Evolutionary conservation across 2,113 vertebrate species (phyloP).

Genomic region (Bos indicus): DNA sequence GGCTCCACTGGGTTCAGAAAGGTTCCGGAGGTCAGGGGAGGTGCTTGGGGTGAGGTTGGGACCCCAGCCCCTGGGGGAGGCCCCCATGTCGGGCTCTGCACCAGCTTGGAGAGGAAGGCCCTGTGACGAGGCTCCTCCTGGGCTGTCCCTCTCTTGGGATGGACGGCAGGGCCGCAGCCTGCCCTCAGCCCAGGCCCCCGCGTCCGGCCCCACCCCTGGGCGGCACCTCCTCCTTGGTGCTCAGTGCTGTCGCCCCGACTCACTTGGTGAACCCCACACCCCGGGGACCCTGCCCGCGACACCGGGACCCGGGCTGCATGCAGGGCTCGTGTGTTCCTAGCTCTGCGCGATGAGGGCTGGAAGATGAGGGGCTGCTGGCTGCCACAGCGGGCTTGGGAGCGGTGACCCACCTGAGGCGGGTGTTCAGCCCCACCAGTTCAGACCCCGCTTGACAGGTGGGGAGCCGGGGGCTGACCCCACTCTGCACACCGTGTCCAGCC

Average conservation of each 20-base stretch:
- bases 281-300: neutral
- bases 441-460: neutral
- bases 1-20: neutral
- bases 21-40: neutral
- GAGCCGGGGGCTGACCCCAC: neutral
- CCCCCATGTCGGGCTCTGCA: neutral
- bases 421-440: neutral
- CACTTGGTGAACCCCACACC: too few species aligned
- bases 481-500: accelerated
- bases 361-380: neutral
- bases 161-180: neutral
- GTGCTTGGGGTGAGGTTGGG: neutral
- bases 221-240: neutral
- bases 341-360: neutral
- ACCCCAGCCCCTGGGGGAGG: neutral
- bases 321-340: neutral
- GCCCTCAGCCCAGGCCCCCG: neutral
- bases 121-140: neutral
- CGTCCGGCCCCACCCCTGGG: neutral
- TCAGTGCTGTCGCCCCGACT: accelerated
- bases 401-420: neutral
- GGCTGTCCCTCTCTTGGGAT: accelerated
- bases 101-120: neutral
- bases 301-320: neutral
- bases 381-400: accelerated